A percentile compares a stretch with the other conserved stretches of the same genome.
Evolutionary conservation across 2,888 invertebrate genomes (phyloP).

Genomic region (Notocelia uddmanniana): DNA sequence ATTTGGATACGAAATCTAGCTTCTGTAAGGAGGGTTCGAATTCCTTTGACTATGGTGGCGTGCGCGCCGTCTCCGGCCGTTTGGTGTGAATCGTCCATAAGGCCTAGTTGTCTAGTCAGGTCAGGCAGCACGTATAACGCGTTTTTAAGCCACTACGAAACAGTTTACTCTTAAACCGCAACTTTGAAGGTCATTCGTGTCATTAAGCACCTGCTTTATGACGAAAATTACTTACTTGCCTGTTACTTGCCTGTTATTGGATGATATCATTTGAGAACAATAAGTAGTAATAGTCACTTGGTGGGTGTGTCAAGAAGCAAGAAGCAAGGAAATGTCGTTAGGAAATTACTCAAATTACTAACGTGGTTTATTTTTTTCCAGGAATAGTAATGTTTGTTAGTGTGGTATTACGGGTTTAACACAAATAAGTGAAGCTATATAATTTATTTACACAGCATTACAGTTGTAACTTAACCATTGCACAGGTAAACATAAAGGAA

Average conservation of each 20-base stretch:
- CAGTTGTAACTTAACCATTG: no score
- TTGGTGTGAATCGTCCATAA: no score
- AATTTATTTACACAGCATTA: no score
- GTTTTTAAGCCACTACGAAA: not conserved
- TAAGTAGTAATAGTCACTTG: constrained; percentile 1
- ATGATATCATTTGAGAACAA: constrained; percentile 11
- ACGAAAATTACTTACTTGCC: constrained; percentile 6
- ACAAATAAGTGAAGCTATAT: no score
- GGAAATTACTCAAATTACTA: constrained; percentile 8
- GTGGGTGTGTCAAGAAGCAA: constrained; percentile 14
- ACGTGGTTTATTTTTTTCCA: not conserved
- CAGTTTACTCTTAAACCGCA: constrained; percentile 1
- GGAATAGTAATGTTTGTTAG: not conserved
- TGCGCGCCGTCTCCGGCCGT: no score
- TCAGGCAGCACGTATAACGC: not conserved
- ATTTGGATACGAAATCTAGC: no score
- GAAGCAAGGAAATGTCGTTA: not conserved
- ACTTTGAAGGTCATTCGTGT: constrained; percentile 9
- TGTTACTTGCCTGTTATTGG: constrained; percentile 15
- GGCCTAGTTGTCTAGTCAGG: no score
- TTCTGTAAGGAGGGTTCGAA: no score
- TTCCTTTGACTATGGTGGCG: no score
- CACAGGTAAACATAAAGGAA: no score
- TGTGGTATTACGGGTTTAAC: not conserved
- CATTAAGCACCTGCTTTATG: constrained; percentile 8